Percentiles rank a stretch among this genome's conserved stretches.
phyloP scores from a whole-genome alignment of 2,113 vertebrate species.

The Zapornia atra region DNA sequence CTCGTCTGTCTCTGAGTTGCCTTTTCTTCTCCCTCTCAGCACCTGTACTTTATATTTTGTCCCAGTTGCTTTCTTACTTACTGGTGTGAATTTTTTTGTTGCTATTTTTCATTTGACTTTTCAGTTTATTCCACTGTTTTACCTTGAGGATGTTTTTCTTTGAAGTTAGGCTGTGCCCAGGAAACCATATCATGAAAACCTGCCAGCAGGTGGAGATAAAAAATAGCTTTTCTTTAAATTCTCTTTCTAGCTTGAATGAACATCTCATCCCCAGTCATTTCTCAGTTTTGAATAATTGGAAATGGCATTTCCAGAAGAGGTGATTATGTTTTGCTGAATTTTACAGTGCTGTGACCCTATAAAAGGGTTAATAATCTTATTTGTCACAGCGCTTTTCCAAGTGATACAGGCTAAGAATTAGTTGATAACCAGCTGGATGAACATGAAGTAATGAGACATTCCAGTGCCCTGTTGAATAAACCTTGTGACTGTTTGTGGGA shows the following conservation, averaged over 20 bases:
- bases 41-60: not conserved
- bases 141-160: not conserved
- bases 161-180: not conserved
- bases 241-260: not conserved
- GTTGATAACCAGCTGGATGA: not conserved
- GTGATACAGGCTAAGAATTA: not conserved
- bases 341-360: not conserved
- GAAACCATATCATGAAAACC: not conserved
- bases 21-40: not conserved
- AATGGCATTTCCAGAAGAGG: not conserved
- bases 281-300: not conserved
- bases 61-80: not conserved
- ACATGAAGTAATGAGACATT: not conserved
- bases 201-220: slow-evolving; percentile 22
- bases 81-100: not conserved
- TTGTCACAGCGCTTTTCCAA: not conserved
- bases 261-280: not conserved
- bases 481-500: not conserved
- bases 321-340: not conserved
- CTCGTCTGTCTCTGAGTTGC: not conserved
- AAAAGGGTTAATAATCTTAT: not conserved
- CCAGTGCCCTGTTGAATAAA: not conserved
- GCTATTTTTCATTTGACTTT: not conserved
- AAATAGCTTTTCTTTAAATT: not conserved
- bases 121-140: not conserved